phyloP scores from a whole-genome alignment of 2,888 invertebrate species.

The Drosophila monieri region DNA sequence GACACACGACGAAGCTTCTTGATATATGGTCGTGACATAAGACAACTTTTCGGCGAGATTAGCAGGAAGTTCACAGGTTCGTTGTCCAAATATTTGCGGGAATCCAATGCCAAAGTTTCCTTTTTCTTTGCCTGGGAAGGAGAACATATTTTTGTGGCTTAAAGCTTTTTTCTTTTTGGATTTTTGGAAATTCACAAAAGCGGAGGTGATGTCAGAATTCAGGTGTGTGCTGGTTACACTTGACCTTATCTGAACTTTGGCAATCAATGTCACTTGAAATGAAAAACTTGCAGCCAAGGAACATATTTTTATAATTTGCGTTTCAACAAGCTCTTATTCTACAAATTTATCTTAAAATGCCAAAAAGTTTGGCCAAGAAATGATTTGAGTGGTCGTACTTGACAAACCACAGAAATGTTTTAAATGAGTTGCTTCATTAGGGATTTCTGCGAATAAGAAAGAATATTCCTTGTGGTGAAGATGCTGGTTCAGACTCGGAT shows the following conservation, averaged over 20 bases:
- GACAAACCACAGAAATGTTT: not conserved
- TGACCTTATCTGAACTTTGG: slow-evolving; percentile 35
- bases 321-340: not conserved
- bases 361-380: not conserved
- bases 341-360: not conserved
- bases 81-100: slow-evolving; percentile 31
- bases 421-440: not conserved
- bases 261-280: slow-evolving; percentile 55
- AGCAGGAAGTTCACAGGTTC: slow-evolving; percentile 18
- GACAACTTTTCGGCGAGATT: slow-evolving; percentile 15
- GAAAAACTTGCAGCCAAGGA: slow-evolving; percentile 9
- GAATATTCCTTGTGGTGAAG: not conserved
- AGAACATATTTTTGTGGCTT: slow-evolving; percentile 24
- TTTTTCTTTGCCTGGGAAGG: slow-evolving; percentile 6
- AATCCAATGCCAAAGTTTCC: slow-evolving; percentile 7
- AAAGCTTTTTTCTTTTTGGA: not conserved
- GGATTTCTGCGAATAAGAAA: not conserved
- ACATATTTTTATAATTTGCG: slow-evolving; percentile 1
- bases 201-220: slow-evolving; percentile 4
- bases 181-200: slow-evolving; percentile 13
- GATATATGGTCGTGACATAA: slow-evolving; percentile 23
- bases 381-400: not conserved
- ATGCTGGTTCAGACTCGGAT: not conserved
- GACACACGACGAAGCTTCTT: slow-evolving; percentile 8
- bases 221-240: slow-evolving; percentile 2